These are phyloP conservation scores for Megalurothrips usitatus DNA, from an alignment of 2,888 invertebrate species.

Conservation along the genomic window DNA sequence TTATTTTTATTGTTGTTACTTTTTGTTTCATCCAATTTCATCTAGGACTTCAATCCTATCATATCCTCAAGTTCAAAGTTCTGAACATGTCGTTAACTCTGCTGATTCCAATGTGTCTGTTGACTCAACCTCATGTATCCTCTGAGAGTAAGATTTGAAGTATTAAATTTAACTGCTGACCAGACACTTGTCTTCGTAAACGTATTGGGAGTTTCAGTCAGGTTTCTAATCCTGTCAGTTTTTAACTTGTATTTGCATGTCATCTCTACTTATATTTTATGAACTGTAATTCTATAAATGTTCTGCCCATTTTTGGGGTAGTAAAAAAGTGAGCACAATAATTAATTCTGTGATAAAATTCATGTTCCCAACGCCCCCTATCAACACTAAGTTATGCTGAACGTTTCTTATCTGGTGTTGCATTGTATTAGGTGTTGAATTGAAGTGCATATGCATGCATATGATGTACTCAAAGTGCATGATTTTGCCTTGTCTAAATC, in stretches of 20 bases:
- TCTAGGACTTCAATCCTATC: neutral
- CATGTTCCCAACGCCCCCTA: neutral
- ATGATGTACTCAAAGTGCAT: neutral
- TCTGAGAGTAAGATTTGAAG: neutral
- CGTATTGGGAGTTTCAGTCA: neutral
- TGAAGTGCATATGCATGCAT: neutral
- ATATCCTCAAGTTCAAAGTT: neutral
- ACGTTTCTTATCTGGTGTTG: neutral
- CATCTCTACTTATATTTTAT: neutral
- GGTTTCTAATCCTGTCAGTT: neutral
- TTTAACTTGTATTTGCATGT: neutral
- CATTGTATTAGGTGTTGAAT: neutral
- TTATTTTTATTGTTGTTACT: neutral
- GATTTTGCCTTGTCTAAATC: neutral
- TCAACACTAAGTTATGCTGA: neutral
- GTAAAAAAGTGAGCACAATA: neutral
- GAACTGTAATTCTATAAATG: neutral
- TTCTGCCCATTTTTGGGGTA: neutral
- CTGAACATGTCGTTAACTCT: neutral
- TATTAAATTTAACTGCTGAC: too few relatives aligned
- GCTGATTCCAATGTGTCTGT: neutral
- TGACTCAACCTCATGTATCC: neutral
- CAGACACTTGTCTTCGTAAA: too few relatives aligned
- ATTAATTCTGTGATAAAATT: neutral
- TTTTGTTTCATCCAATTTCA: slow-evolving; percentile 1